phyloP scores from a whole-genome alignment of 1,140 invertebrate species.

The Sitophilus oryzae region DNA sequence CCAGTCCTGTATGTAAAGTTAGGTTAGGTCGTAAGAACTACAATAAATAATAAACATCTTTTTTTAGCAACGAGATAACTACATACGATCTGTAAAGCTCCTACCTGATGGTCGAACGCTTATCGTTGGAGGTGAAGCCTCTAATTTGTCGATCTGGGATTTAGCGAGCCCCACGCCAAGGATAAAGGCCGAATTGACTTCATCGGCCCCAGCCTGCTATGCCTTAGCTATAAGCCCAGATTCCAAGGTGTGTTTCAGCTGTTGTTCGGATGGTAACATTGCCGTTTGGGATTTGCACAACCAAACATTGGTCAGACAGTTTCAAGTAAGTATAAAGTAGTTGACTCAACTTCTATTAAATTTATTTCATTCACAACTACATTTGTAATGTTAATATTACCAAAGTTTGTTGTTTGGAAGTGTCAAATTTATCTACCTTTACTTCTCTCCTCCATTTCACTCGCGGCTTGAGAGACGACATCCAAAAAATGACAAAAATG shows the following conservation, averaged over 20 bases:
- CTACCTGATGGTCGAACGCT: conserved; percentile 84
- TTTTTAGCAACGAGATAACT: conserved; percentile 71
- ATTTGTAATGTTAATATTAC: conserved; percentile 8
- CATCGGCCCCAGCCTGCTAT: conserved; percentile 88
- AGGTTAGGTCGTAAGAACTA: too few species aligned
- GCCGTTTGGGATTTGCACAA: conserved; percentile 96
- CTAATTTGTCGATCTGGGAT: conserved; percentile 87
- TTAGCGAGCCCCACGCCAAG: conserved; percentile 79
- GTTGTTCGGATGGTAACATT: conserved; percentile 95
- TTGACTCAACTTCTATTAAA: neutral
- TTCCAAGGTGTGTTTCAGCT: conserved; percentile 93
- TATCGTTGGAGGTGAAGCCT: conserved; percentile 89
- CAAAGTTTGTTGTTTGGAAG: too few species aligned
- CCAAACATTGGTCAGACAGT: conserved; percentile 85
- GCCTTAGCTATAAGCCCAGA: conserved; percentile 85
- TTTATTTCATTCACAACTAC: neutral
- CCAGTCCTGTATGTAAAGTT: too few species aligned
- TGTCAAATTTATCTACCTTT: too few species aligned
- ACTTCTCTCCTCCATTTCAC: too few species aligned
- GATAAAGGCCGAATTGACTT: conserved; percentile 90
- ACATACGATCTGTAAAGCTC: conserved; percentile 86
- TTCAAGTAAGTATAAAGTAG: conserved; percentile 61
- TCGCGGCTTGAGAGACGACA: too few species aligned
- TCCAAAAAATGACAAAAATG: too few species aligned
- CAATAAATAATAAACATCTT: too few species aligned